Conservation (phyloP, 2,888 invertebrate genomes). For the Dolichopus griseipennis region DNA sequence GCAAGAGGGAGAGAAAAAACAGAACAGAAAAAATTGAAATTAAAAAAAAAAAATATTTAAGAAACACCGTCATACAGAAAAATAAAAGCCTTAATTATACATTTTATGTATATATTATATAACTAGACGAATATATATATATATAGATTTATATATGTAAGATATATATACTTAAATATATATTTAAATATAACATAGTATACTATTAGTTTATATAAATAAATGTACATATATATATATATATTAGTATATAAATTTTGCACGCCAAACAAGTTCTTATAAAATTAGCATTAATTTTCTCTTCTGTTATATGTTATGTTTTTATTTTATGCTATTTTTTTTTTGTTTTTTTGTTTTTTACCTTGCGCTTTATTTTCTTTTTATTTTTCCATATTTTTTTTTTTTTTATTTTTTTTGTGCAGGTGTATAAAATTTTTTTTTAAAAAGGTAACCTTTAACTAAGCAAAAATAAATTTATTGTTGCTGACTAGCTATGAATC, state of each 20-base stretch:
- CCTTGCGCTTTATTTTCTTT: not conserved
- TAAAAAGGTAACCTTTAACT: not conserved
- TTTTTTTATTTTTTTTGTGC: not conserved
- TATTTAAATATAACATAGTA: not conserved
- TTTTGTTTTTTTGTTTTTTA: not conserved
- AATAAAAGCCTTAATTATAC: not conserved
- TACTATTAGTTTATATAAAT: not conserved
- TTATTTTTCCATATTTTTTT: too few relatives aligned
- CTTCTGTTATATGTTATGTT: not conserved
- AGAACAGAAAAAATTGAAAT: too few relatives aligned
- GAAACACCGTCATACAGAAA: not conserved
- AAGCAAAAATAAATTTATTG: not conserved
- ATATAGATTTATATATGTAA: not conserved
- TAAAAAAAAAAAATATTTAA: too few relatives aligned
- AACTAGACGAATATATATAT: too few relatives aligned
- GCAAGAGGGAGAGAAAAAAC: too few relatives aligned
- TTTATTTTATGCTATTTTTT: not conserved
- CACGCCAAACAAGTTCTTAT: not conserved
- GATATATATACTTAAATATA: not conserved
- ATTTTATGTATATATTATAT: not conserved
- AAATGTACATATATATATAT: not conserved
- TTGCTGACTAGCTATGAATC: conserved; percentile 3
- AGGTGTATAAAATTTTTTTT: conserved; percentile 2
- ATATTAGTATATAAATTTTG: not conserved
- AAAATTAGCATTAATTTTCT: conserved; percentile 4